Evolutionary conservation across 2,113 vertebrate genomes (phyloP), one percentile per base, ranked within the genome.

Genomic region (Spheniscus mendiculus): DNA sequence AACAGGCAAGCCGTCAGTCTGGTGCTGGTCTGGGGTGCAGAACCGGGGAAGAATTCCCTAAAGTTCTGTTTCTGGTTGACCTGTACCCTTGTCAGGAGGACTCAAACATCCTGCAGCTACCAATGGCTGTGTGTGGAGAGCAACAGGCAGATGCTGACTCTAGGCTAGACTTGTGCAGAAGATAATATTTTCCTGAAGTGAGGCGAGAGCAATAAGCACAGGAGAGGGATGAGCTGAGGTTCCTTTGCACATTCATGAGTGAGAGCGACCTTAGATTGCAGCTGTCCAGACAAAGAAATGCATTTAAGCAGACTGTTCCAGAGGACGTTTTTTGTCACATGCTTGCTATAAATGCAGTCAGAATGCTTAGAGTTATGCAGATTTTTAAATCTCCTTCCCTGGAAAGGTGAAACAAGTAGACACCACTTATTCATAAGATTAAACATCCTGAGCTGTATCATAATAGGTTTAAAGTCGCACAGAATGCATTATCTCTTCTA

Each of bases 321-420:
- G 72, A 88, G 45, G 81, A 66, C 32, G 4, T 86, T 93, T 53
- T 29, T 61, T 15, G 52, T 50, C 38, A 52, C 29, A 7, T 91
- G 6, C 47, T 85, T 56, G 40, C 27, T 27, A 90, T 89, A 91
- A 95, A 95, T 49, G 5, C 69, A 94, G 63, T 84, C 25, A 71
- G 40, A 83, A 82, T 93, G 27, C 49, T 87, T 82, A 38, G 67
- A 83, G 30, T 81, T 93, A 63, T 61, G 44, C 69, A 82, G 47
- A 89, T 74, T 59, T 30, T 6, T 74, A 95, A 90, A 84, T 79
- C 56, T 84, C 63, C 58, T 92, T 81, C 80, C 71, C 58, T 82
- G 21, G 30, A 80, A 95, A 95, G 53, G 62, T 53, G 82, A 98
- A 96, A 86, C 5, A 62, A 90, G 21, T 50, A 88, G 71, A 83